A percentile compares a stretch with the other conserved stretches of the same genome.
Conservation (phyloP, 2,113 vertebrate species). For the Chinchilla lanigera region DNA sequence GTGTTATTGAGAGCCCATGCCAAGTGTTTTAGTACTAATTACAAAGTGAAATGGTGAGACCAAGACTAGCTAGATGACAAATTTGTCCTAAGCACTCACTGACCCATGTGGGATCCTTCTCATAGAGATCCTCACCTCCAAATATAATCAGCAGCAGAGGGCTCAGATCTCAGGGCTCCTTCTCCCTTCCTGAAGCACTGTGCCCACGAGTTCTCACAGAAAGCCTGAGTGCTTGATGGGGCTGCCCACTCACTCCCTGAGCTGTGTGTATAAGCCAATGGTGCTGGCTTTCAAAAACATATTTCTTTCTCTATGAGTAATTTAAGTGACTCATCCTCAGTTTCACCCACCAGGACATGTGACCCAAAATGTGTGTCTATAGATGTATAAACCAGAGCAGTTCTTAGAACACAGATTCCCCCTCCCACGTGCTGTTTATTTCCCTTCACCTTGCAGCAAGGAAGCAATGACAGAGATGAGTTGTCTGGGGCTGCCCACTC, state of each 20-base stretch:
- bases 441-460: constrained; percentile 11
- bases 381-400: constrained; percentile 81
- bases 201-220: constrained; percentile 49
- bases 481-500: neutral
- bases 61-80: neutral
- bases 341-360: constrained; percentile 59
- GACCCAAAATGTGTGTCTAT: constrained; percentile 76
- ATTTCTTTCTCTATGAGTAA: constrained; percentile 83
- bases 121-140: neutral
- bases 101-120: neutral
- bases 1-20: neutral
- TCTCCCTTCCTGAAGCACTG: neutral
- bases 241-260: constrained; percentile 52
- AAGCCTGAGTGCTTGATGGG: constrained; percentile 49
- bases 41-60: neutral
- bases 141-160: neutral
- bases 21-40: neutral
- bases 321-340: constrained; percentile 83
- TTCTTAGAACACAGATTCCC: constrained; percentile 34
- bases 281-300: constrained; percentile 78
- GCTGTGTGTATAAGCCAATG: constrained; percentile 75
- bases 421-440: constrained; percentile 51
- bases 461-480: neutral
- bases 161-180: neutral
- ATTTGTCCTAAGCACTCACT: neutral